These are phyloP conservation scores for Vulpes vulpes DNA, from an alignment of 2,113 vertebrate species.

Conservation along the genomic window DNA sequence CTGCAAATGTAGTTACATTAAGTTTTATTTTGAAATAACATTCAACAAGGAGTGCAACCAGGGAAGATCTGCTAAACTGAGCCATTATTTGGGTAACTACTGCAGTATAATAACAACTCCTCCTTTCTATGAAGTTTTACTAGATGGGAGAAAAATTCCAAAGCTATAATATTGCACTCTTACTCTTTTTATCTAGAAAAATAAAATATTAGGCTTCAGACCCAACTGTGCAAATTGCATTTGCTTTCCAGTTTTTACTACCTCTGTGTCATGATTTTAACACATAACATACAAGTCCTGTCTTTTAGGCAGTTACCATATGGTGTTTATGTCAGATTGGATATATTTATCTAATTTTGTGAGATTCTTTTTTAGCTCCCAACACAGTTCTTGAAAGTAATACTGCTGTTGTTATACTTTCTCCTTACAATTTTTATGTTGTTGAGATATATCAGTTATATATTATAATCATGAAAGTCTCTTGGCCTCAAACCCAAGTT, in stretches of 20 bases:
- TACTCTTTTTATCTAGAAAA: constrained; percentile 58
- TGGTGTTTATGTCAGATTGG: constrained; percentile 78
- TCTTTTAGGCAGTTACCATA: constrained; percentile 75
- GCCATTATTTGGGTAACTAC: constrained; percentile 31
- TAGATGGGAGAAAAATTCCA: constrained; percentile 35
- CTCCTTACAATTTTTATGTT: constrained; percentile 63
- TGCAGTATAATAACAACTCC: constrained; percentile 40
- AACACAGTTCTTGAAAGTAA: constrained; percentile 74
- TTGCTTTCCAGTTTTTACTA: constrained; percentile 74
- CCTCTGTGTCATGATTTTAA: constrained; percentile 73
- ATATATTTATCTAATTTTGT: constrained; percentile 77
- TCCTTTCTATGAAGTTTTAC: constrained; percentile 48
- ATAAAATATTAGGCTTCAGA: constrained; percentile 64
- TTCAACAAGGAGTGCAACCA: constrained; percentile 24
- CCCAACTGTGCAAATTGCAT: constrained; percentile 57
- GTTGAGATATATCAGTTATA: constrained; percentile 53
- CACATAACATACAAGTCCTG: constrained; percentile 67
- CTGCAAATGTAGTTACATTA: constrained; percentile 51
- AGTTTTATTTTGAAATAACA: constrained; percentile 65
- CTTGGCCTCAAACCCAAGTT: constrained; percentile 60
- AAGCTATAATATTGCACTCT: constrained; percentile 40
- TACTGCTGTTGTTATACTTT: constrained; percentile 61
- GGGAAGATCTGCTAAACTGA: constrained; percentile 43
- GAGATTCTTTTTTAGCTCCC: constrained; percentile 71
- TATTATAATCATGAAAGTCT: constrained; percentile 40